Base-by-base conservation (phyloP, 1,140 invertebrate species). In the Pygmarrhopalites habei region DNA sequence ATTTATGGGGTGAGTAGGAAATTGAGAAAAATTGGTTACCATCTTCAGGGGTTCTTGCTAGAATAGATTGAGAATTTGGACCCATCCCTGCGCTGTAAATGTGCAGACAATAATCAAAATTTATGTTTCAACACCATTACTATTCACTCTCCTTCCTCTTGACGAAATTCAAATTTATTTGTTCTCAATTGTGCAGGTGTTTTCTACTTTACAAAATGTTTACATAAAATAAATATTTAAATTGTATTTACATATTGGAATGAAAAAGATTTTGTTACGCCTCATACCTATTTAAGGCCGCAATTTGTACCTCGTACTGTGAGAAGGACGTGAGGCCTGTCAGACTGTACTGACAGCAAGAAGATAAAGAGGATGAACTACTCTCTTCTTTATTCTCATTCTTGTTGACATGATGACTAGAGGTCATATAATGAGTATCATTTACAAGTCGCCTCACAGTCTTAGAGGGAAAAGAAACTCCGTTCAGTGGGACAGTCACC, bases 41-140 rank as follows among this genome's bases (percentile, higher is more conserved):
- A 39, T 62, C 61, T 60, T 67, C 61, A 1, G 52, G 32, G 12
- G 65, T 67, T 56, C 58, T 28, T 4, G 60, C 43, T 14, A 35
- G 25, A 26, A 67, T 35, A n/a, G 51, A 35, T 17, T 44, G 29
- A 23, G 65, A 67, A 43, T 23, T 53, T 23, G 65, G 65, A 14
- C 65, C 65, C 15, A 35, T 59, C 19, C 65, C 65, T 7, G 65
- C 65, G n/a, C 62, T n/a, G n/a, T n/a, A n/a, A n/a, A n/a, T n/a
- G n/a, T n/a, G n/a, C n/a, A n/a, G n/a, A n/a, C n/a, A n/a, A n/a
- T n/a, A n/a, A n/a, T n/a, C n/a, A n/a, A n/a, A n/a, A n/a, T n/a
- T n/a, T n/a, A n/a, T n/a, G n/a, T n/a, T n/a, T n/a, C n/a, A n/a
- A n/a, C n/a, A n/a, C n/a, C n/a, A n/a, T n/a, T n/a, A n/a, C n/a